These are phyloP conservation scores for Varecia variegata DNA, from an alignment of 2,797 vertebrate genomes.

Conservation along the genomic window DNA sequence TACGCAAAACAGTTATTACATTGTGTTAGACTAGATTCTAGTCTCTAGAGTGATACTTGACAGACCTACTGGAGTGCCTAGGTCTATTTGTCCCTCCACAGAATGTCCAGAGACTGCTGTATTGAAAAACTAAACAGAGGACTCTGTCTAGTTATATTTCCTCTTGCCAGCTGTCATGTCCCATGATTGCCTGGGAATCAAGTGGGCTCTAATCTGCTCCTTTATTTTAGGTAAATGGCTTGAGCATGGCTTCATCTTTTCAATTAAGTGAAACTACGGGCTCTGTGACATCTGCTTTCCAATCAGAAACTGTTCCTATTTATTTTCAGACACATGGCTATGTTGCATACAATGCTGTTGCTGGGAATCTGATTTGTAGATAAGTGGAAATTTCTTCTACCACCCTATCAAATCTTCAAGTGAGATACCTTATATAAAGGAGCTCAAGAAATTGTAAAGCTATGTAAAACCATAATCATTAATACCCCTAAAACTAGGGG, in stretches of 20 bases:
- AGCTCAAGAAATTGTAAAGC: not conserved
- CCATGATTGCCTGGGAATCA: not conserved
- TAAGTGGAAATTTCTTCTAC: not conserved
- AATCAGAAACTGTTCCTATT: constrained; percentile 34
- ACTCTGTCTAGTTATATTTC: not conserved
- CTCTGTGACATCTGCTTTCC: constrained; percentile 21
- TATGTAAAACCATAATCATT: not conserved
- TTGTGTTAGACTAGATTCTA: not conserved
- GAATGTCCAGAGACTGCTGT: not conserved
- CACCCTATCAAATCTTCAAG: not conserved
- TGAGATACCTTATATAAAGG: not conserved
- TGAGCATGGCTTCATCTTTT: constrained; percentile 30
- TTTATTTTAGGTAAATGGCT: constrained; percentile 47
- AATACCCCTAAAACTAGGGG: not conserved
- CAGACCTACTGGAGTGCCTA: not conserved
- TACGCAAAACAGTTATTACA: not conserved
- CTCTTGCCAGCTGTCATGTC: not conserved
- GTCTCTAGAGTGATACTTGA: not conserved
- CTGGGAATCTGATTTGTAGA: not conserved
- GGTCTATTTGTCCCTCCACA: not conserved
- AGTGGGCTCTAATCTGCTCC: not conserved
- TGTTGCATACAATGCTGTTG: not conserved
- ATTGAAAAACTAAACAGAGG: not conserved
- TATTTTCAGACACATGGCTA: constrained; percentile 20
- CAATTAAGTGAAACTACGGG: constrained; percentile 10